Evolutionary conservation across 2,797 vertebrate species (phyloP), one percentile per base, ranked within the genome.

Genomic region (Choloepus didactylus): DNA sequence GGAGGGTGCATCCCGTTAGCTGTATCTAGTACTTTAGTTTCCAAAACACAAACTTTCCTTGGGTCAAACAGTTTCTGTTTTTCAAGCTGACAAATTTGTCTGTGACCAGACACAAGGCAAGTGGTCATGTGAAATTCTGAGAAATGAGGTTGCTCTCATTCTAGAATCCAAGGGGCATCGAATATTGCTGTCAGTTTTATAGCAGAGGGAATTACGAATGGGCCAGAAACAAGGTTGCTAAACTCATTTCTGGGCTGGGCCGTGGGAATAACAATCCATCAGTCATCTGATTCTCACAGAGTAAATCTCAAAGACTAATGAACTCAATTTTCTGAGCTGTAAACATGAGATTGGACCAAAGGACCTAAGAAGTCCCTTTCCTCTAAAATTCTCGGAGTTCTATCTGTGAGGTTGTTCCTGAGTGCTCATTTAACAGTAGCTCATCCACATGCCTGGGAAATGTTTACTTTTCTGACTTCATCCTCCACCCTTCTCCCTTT

Each of bases 21-120:
- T 86, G 91, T 97, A 97, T 97, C 97, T 94, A 96, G 95, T 91
- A 96, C 97, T 98, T 97, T 96, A 88, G 96, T 98, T 98, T 98
- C 97, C 98, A 98, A 98, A 98, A 98, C 95, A 98, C 97, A 96
- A 98, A 98, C 97, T 98, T 98, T 97, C 97, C 97, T 98, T 59
- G 96, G 96, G 97, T 97, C 98, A 98, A 98, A 98, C 94, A 66
- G 14, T 95, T 97, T 93, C 86, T 95, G 73, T 95, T 94, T 93
- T 83, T 73, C 76, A 95, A 86, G 70, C 84, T 93, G 91, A 96
- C 73, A 76, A 81, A 94, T 95, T 81, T 96, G 80, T 44, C 67
- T 94, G 64, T 94, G 96, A 91, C 80, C 60, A 95, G 92, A 93
- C 69, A 70, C n/a, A 41, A 94, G 67, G 76, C 96, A 96, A 95